Base-by-base conservation (phyloP, 1,140 invertebrate genomes). In the Platyura marginata region DNA sequence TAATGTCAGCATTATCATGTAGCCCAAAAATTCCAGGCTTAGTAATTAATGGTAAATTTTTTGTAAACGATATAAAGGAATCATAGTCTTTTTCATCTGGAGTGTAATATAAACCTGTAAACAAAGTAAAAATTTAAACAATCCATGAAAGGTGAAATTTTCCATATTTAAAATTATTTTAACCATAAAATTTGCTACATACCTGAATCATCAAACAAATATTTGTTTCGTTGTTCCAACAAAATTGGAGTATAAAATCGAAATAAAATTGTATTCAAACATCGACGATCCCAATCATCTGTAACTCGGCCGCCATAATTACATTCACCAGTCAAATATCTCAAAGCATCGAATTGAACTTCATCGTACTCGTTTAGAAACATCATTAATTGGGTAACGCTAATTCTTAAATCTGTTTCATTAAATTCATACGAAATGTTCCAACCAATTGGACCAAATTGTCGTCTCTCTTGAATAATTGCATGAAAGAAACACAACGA, bases 381-480 rank as follows among this genome's bases (percentile, higher is more conserved):
- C 64, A 90, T 85, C 46, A 80, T 74, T 2, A 96, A 64, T 58
- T 96, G 91, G 41, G 83, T 72, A 33, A 89, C 77, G 49, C 78
- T 78, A 42, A 96, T 94, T 41, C 81, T 69, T 4, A 96, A 65
- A 66, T 96, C 92, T 0, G 89, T 92, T 57, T 95, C 90, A 56
- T 94, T 94, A 60, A 95, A 97, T 56, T 93, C 89, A 53, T 96
- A 97, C 0, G 80, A 76, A 39, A 85, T 91, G 56, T 96, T 97
- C 92, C 91, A 92, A 1, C 92, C 92, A 32, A 95, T 72, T 0
- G 92, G 79, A 0, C 91, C 91, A 57, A 93, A 97, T 57, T 90
- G 87, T 11, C 84, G 60, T 38, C 93, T 66, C 59, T 96, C 92
- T 61, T 89, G 88, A 9, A 95, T 74, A 3, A 89, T 68, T 0